Evolutionary conservation across 2,113 vertebrate species (phyloP).

Genomic region (Perccottus glenii): DNA sequence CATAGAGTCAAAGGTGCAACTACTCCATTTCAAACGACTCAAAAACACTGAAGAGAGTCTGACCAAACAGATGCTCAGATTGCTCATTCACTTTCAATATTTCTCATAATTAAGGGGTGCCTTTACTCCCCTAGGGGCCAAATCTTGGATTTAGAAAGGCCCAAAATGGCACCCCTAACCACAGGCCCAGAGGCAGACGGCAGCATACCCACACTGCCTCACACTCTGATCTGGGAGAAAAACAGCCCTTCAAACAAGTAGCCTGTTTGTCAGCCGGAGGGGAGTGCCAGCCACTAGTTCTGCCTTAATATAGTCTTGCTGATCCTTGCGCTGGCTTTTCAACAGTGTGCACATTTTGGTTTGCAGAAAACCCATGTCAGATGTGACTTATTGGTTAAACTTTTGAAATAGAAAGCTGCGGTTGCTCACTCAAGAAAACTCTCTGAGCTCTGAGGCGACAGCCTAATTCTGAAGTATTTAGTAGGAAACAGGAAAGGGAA

Average conservation of each 20-base stretch:
- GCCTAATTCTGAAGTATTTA: conserved; percentile 25
- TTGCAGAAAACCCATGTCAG: conserved; percentile 66
- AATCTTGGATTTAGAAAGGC: conserved; percentile 44
- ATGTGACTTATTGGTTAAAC: conserved; percentile 71
- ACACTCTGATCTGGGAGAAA: conserved; percentile 69
- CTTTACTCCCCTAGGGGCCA: conserved; percentile 50
- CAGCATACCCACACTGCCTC: conserved; percentile 60
- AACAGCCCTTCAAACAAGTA: conserved; percentile 77
- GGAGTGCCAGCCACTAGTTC: conserved; percentile 69
- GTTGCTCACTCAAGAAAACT: conserved; percentile 47
- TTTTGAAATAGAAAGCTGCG: conserved; percentile 78
- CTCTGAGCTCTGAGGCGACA: conserved; percentile 16
- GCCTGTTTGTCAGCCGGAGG: conserved; percentile 75
- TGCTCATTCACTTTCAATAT: conserved; percentile 43
- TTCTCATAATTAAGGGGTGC: conserved; percentile 56
- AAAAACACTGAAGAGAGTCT: conserved; percentile 10
- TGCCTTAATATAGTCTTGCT: conserved; percentile 80
- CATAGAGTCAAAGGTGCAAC: background rate
- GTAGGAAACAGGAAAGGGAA: conserved; percentile 59
- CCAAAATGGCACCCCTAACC: conserved; percentile 75
- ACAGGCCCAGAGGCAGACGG: conserved; percentile 59
- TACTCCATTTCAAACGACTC: conserved; percentile 6
- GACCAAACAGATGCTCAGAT: conserved; percentile 6
- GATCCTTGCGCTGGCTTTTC: conserved; percentile 60
- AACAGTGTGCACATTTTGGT: conserved; percentile 58